Conservation (phyloP, 2,888 invertebrate species). For the Epistrophe grossulariae region DNA sequence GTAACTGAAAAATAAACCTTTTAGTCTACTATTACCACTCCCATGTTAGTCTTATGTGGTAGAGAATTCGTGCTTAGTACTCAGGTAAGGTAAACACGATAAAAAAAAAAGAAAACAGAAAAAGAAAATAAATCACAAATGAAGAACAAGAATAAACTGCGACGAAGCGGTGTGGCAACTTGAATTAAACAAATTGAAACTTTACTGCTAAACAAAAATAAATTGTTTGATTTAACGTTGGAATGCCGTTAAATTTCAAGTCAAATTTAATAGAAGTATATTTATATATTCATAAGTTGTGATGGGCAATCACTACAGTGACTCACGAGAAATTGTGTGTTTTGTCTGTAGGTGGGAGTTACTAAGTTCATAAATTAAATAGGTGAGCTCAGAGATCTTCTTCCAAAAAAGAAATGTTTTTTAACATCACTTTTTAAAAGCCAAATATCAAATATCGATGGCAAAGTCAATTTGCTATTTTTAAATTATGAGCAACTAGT, state of each 20-base stretch:
- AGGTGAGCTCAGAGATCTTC: not conserved
- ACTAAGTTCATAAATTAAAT: not conserved
- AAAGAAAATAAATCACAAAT: slow-evolving; percentile 25
- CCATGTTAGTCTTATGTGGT: slow-evolving; percentile 12
- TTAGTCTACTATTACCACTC: slow-evolving; percentile 47
- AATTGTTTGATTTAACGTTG: slow-evolving; percentile 5
- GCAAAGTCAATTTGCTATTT: too few relatives aligned
- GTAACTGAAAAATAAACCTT: slow-evolving; percentile 45
- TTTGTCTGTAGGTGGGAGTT: not conserved
- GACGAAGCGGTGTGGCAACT: slow-evolving; percentile 33
- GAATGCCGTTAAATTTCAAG: slow-evolving; percentile 55
- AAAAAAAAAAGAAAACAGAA: slow-evolving; percentile 9
- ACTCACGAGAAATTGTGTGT: slow-evolving; percentile 23
- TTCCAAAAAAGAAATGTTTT: not conserved
- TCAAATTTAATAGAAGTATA: slow-evolving; percentile 12
- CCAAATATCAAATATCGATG: too few relatives aligned
- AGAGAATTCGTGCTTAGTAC: slow-evolving; percentile 35
- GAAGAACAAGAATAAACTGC: slow-evolving; percentile 53
- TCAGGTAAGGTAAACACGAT: slow-evolving; percentile 68
- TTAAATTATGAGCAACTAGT: too few relatives aligned
- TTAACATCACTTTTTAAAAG: too few relatives aligned
- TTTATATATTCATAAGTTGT: not conserved
- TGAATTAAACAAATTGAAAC: slow-evolving; percentile 39
- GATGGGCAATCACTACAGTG: slow-evolving; percentile 41
- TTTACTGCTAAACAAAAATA: slow-evolving; percentile 7